Conservation (phyloP, 2,888 invertebrate genomes). For the Antheraea assamensis region DNA sequence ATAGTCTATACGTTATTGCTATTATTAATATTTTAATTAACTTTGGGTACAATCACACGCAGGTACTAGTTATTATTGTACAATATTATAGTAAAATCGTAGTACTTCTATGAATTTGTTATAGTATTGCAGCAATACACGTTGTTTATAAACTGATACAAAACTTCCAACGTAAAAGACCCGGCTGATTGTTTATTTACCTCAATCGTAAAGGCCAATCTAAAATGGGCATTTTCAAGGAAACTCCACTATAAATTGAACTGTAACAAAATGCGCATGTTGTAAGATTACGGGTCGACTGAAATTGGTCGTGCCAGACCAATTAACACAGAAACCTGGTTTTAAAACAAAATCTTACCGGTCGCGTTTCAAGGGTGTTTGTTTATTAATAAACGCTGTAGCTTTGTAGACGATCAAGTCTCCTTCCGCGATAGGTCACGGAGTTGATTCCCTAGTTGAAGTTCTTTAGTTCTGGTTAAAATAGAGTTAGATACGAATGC, state of each 20-base stretch:
- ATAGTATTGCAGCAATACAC: slow-evolving; percentile 1
- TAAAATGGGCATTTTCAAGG: not conserved
- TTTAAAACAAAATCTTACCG: slow-evolving; percentile 21
- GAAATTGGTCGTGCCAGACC: slow-evolving; percentile 20
- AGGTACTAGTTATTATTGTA: not conserved
- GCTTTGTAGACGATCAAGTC: not conserved
- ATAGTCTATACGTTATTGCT: no score
- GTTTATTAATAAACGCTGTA: slow-evolving; percentile 20
- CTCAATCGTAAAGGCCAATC: not conserved
- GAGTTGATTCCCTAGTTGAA: not conserved
- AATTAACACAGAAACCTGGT: slow-evolving; percentile 27
- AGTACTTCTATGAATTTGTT: not conserved
- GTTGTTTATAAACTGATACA: slow-evolving; percentile 13
- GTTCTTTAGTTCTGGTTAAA: not conserved
- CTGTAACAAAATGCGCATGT: not conserved
- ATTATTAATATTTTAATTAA: no score
- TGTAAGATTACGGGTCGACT: slow-evolving; percentile 23
- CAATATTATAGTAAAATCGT: not conserved
- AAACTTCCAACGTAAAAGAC: not conserved
- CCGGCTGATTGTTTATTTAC: not conserved
- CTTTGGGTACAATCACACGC: no score
- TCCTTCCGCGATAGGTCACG: slow-evolving; percentile 10
- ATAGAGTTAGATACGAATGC: not conserved
- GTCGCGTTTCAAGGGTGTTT: slow-evolving; percentile 32
- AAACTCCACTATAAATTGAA: slow-evolving; percentile 1